Base-by-base conservation (phyloP, 2,113 vertebrate genomes). In the human region DNA sequence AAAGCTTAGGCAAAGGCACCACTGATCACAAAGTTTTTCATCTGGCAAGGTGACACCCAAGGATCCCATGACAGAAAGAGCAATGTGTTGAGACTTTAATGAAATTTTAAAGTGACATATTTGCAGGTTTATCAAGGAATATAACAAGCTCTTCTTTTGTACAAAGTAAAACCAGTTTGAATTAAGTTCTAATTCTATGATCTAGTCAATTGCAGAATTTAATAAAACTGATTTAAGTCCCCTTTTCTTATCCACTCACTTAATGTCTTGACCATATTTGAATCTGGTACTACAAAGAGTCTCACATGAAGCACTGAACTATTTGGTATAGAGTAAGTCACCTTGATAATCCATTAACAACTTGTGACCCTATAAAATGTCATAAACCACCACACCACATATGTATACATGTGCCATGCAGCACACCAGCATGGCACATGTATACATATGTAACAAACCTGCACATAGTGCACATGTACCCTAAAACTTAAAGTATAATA, bases 71-170 rank as follows among this genome's bases (percentile, higher is more conserved):
- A 64, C 27, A 64, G 18, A 80, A 96, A 94, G 35, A 93, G 10
- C 25, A 92, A 35, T 17, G 91, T 92, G 22, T 70, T 88, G 85
- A 91, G 78, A 93, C 2, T 75, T 64, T 73, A 73, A 40, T 83
- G 20, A 3, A 91, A 79, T 64, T 78, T 93, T 79, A 59, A 88
- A 96, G 38, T 82, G 52, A 75, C 10, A 75, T 66, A 90, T 59
- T 97, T 96, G 38, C 17, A 85, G 16, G 88, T 90, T 23, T 83
- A 70, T 40, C 25, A 72, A 73, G 40, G 3, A 89, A 93, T 86
- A 64, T 79, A 73, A 72, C 14, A 94, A 84, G 38, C 32, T 96
- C 13, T 68, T 52, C 27, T 82, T 59, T 48, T 79, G 3, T 45
- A 91, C 9, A 80, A 91, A 70, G 35, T 82, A 68, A 83, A 76